These are phyloP conservation scores for Dysdera silvatica DNA, from an alignment of 1,140 invertebrate species.

Conservation along the genomic window DNA sequence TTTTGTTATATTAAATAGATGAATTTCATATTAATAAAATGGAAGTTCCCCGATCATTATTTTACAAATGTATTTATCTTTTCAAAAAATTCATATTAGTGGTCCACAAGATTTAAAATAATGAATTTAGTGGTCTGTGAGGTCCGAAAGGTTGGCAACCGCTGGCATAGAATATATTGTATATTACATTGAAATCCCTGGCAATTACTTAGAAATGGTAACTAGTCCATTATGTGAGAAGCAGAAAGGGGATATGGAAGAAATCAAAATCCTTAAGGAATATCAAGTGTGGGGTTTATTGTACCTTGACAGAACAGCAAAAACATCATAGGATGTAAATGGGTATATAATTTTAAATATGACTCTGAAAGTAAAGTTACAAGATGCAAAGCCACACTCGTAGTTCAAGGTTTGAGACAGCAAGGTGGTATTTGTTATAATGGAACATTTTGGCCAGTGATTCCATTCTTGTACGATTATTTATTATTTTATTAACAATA, in stretches of 20 bases:
- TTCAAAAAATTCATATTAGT: no score
- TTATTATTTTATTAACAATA: no score
- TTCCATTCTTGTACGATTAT: neutral
- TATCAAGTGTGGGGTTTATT: neutral
- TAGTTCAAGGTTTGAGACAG: neutral
- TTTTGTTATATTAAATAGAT: no score
- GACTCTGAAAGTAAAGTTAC: neutral
- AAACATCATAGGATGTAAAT: neutral
- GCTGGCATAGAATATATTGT: neutral
- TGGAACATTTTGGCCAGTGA: neutral
- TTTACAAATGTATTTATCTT: no score
- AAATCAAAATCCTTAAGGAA: neutral
- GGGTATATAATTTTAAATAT: constrained; percentile 16
- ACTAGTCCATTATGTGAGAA: neutral
- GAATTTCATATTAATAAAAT: no score
- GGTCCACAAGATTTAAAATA: no score
- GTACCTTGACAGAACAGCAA: neutral
- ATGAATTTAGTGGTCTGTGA: no score
- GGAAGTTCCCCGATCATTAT: no score
- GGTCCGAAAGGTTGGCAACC: no score
- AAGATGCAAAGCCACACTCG: neutral
- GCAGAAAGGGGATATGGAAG: constrained; percentile 9
- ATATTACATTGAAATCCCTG: neutral
- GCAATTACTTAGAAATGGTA: neutral
- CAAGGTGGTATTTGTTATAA: neutral